Base-by-base conservation (phyloP, 2,888 invertebrate genomes). In the Sisyra nigra region DNA sequence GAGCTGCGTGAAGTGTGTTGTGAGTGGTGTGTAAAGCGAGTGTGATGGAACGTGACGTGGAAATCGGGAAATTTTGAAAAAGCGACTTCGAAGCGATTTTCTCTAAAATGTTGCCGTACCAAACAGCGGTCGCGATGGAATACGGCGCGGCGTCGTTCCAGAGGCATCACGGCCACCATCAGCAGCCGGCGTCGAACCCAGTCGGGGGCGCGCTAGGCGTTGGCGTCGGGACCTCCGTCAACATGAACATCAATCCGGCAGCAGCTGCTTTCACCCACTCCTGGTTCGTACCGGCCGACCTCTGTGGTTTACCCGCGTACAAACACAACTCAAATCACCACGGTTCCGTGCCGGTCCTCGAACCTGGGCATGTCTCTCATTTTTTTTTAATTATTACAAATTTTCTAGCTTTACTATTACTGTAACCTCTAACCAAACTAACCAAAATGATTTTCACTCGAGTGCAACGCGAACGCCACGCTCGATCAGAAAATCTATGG, bases 261-360 rank as follows among this genome's bases (percentile, higher is more conserved):
- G 61, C 60, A 42, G 78, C 88, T 59, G 81, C 82, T 59, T 89
- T 88, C 75, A 83, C 86, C 63, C 88, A 89, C 76, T 88, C 88
- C 72, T 89, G 89, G 89, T 85, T 88, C 78, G 86, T 87, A 69
- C 81, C 83, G 72, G 84, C 85, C 80, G 86, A 87, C 74, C 78
- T 87, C 72, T 86, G 86, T 79, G 72, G 37, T 31, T 38, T 38
- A 37, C 43, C 43, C 24, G 83, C 85, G 71, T 79, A 76, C 70
- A 79, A 78, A 69, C 78, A 79, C 73, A 71, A 72, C 70, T 73
- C 73, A 71, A 69, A 72, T 72, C 65, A 69, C 68, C 66, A 68
- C 68, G 37, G 43, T 43, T 43, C 43, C 38, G 38, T 38, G 31
- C 76, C 80, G 75, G 79, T 80, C 74, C 80, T 87, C 73, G 86